These are phyloP conservation scores for Ophthalmolycus amberensis DNA, from an alignment of 2,113 vertebrate genomes.

Conservation along the genomic window DNA sequence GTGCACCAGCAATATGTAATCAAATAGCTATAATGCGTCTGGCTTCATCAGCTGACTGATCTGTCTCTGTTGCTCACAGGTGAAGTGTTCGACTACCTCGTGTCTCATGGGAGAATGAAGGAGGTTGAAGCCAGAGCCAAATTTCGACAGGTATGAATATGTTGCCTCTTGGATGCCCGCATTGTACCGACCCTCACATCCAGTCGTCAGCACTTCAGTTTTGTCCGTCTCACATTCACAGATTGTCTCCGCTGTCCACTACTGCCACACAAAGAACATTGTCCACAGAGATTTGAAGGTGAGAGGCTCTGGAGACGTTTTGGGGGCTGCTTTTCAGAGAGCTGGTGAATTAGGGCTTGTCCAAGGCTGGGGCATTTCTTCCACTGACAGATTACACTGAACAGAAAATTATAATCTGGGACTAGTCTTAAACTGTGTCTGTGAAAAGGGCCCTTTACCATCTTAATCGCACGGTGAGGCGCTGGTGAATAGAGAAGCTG, in stretches of 20 bases:
- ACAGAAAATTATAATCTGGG: constrained; percentile 63
- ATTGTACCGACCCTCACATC: neutral
- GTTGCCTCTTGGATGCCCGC: neutral
- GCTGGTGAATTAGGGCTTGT: constrained; percentile 56
- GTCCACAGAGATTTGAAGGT: constrained; percentile 96
- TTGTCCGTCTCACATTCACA: constrained; percentile 73
- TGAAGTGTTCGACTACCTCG: constrained; percentile 95
- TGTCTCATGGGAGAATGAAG: constrained; percentile 96
- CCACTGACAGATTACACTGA: constrained; percentile 54
- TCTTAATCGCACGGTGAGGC: constrained; percentile 37
- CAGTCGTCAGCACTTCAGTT: neutral
- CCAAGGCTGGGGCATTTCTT: constrained; percentile 40
- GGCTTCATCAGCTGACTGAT: constrained; percentile 7
- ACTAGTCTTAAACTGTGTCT: constrained; percentile 65
- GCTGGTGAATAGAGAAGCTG: constrained; percentile 26
- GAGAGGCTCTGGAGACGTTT: constrained; percentile 53
- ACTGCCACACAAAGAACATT: constrained; percentile 96
- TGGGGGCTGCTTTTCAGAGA: constrained; percentile 20
- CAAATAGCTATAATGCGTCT: neutral
- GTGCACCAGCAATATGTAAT: neutral
- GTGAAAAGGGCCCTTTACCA: constrained; percentile 38
- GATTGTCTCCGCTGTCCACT: constrained; percentile 95
- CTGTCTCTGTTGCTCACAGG: constrained; percentile 60
- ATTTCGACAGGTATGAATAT: constrained; percentile 81
- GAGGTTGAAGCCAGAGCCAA: constrained; percentile 93